Percentiles rank a stretch among this genome's conserved stretches.
phyloP scores from a whole-genome alignment of 2,888 invertebrate species.

The Caenorhabditis auriculariae region DNA sequence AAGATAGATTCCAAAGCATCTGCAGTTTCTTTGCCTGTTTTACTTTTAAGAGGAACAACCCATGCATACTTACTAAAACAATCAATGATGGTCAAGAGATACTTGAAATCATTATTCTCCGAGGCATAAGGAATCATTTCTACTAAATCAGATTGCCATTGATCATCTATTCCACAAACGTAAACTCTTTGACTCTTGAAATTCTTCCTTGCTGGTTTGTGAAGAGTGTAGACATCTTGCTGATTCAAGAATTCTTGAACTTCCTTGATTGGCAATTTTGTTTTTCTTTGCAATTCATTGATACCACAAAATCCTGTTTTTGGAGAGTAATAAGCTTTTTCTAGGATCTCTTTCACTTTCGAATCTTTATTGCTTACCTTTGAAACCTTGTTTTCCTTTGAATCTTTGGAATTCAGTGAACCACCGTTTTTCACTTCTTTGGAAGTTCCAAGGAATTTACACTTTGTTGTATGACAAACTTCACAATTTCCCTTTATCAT shows the following conservation, averaged over 20 bases:
- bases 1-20: no score
- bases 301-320: no score
- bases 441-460: slow-evolving; percentile 16
- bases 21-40: no score
- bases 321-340: no score
- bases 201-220: no score
- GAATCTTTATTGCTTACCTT: background rate
- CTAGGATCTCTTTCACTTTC: background rate
- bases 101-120: no score
- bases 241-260: slow-evolving; percentile 23
- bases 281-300: slow-evolving; percentile 16
- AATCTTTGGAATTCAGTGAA: background rate
- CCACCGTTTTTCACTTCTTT: slow-evolving; percentile 3
- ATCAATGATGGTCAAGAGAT: no score
- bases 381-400: no score
- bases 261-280: slow-evolving; percentile 6
- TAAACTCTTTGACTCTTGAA: no score
- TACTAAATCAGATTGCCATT: slow-evolving; percentile 42
- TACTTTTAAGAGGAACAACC: slow-evolving; percentile 28
- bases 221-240: no score
- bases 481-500: slow-evolving; percentile 19
- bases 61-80: slow-evolving; percentile 36
- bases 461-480: slow-evolving; percentile 17
- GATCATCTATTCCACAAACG: slow-evolving; percentile 26
- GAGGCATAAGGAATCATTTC: no score